These are phyloP conservation scores for Sphenopsis melanotis DNA, from an alignment of 2,797 vertebrate genomes.

Conservation along the genomic window DNA sequence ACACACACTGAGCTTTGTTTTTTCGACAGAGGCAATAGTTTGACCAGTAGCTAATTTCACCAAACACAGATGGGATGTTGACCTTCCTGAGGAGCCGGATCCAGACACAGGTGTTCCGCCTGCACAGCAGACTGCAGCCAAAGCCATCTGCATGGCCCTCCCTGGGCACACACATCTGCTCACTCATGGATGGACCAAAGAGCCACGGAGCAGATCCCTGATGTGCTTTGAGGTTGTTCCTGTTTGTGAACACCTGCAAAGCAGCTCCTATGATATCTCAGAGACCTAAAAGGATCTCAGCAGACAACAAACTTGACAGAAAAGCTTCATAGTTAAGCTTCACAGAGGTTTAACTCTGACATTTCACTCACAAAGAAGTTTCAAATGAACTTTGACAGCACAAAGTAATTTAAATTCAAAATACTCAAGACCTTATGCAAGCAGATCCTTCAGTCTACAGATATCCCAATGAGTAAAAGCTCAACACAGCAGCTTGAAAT, in stretches of 20 bases:
- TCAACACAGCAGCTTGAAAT: not conserved
- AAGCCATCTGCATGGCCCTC: not conserved
- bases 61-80: not conserved
- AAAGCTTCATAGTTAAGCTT: not conserved
- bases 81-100: not conserved
- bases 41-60: not conserved
- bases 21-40: not conserved
- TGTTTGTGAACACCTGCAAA: not conserved
- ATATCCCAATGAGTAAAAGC: not conserved
- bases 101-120: accelerated
- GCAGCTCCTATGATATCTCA: accelerated
- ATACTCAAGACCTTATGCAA: not conserved
- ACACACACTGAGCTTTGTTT: not conserved
- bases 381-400: not conserved
- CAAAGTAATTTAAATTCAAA: not conserved
- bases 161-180: not conserved
- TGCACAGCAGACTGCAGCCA: accelerated
- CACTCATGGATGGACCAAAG: accelerated
- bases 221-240: accelerated
- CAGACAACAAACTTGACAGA: not conserved
- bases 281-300: not conserved
- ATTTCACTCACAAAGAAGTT: not conserved
- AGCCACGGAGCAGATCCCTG: accelerated
- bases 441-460: not conserved
- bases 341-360: not conserved